phyloP scores from a whole-genome alignment of 2,888 invertebrate genomes.

The Drosophila prolongata region DNA sequence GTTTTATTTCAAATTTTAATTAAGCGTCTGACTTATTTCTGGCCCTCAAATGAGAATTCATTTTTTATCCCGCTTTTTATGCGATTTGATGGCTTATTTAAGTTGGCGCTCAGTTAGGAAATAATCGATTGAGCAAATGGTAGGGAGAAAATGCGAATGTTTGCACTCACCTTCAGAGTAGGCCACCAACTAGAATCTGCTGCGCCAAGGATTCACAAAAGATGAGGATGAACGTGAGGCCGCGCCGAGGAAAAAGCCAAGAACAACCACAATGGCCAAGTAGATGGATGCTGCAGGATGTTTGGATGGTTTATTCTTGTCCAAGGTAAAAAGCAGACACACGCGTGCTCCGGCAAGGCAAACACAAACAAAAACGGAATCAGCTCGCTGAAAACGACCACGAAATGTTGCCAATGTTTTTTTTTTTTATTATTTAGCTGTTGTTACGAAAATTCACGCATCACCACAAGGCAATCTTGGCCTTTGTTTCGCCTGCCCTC shows the following conservation, averaged over 20 bases:
- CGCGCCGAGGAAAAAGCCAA: constrained; percentile 23
- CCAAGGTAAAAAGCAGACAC: constrained; percentile 41
- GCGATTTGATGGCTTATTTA: constrained; percentile 31
- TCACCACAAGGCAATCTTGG: constrained; percentile 46
- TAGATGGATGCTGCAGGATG: constrained; percentile 35
- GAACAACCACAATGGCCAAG: constrained; percentile 38
- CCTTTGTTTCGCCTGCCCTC: constrained; percentile 22
- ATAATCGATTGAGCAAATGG: constrained; percentile 40
- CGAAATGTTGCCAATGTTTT: constrained; percentile 45
- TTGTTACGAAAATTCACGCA: constrained; percentile 31
- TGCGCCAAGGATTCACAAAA: constrained; percentile 53
- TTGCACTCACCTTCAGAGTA: constrained; percentile 70
- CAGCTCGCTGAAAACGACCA: constrained; percentile 20
- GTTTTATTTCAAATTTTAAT: constrained; percentile 61
- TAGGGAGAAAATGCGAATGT: constrained; percentile 12
- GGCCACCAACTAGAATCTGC: constrained; percentile 65
- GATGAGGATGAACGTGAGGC: constrained; percentile 24
- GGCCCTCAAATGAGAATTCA: constrained; percentile 1
- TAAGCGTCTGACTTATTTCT: constrained; percentile 51
- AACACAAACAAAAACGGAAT: constrained; percentile 29
- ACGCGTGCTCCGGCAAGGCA: constrained; percentile 32
- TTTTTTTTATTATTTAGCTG: not conserved
- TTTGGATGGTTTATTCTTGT: constrained; percentile 45
- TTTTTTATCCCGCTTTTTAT: constrained; percentile 28
- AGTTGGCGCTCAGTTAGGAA: constrained; percentile 28